Conservation (phyloP, 1,140 invertebrate genomes). For the Stegodyphus dumicola region DNA sequence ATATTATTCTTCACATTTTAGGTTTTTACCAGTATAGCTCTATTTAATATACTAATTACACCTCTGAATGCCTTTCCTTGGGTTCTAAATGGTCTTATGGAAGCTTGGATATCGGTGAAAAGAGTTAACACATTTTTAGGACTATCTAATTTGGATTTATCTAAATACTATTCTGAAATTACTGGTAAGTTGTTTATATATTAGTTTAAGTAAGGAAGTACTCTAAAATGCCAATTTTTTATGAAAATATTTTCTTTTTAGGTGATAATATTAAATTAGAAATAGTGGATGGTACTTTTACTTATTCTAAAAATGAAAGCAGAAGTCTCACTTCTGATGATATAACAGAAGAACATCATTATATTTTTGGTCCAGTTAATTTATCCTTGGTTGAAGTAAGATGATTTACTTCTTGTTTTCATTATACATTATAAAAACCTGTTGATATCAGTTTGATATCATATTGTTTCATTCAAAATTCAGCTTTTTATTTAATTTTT, state of each 20-base stretch:
- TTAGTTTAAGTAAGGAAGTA: background rate
- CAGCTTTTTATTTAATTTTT: too few relatives aligned
- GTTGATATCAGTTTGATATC: too few relatives aligned
- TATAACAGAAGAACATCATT: background rate
- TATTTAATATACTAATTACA: slow-evolving; percentile 95
- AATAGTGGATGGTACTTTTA: slow-evolving; percentile 26
- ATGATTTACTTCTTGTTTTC: too few relatives aligned
- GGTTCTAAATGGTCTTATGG: slow-evolving; percentile 94
- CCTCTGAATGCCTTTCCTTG: slow-evolving; percentile 98
- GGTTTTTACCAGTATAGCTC: slow-evolving; percentile 92
- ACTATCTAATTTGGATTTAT: slow-evolving; percentile 76
- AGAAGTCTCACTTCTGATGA: background rate
- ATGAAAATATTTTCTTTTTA: slow-evolving; percentile 9
- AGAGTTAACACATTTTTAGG: slow-evolving; percentile 81
- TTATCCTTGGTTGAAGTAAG: slow-evolving; percentile 23
- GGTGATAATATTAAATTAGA: slow-evolving; percentile 23
- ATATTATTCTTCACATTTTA: slow-evolving; percentile 64
- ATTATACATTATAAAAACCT: too few relatives aligned
- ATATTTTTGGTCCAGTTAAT: slow-evolving; percentile 21
- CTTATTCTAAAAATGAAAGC: background rate
- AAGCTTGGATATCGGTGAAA: slow-evolving; percentile 75
- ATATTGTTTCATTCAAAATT: too few relatives aligned
- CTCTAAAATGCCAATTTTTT: slow-evolving; percentile 2
- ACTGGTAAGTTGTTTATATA: slow-evolving; percentile 21
- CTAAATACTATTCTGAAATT: slow-evolving; percentile 68